Evolutionary conservation across 2,888 invertebrate genomes (phyloP).

Genomic region (Dryobota labecula): DNA sequence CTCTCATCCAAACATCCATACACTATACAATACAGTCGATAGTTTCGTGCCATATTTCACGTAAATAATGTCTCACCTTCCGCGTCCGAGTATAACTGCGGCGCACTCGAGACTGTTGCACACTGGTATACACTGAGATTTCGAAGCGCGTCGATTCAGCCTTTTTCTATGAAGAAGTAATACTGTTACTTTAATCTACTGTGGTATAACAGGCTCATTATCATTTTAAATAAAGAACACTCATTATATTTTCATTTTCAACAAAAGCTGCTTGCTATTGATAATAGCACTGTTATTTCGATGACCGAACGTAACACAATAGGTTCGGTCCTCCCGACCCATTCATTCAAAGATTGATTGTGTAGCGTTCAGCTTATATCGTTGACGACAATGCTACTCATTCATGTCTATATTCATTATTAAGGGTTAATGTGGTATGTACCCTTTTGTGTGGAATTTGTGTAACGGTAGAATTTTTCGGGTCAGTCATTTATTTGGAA

Average conservation of each 20-base stretch:
- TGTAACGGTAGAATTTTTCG: slow-evolving; percentile 23
- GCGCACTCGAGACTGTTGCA: no score
- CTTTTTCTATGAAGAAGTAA: no score
- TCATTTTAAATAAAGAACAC: slow-evolving; percentile 24
- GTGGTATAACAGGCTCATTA: neutral
- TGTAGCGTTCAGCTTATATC: slow-evolving; percentile 39
- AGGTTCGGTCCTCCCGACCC: slow-evolving; percentile 25
- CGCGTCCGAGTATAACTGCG: no score
- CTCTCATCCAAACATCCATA: no score
- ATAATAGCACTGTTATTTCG: slow-evolving; percentile 35
- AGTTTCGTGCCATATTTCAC: no score
- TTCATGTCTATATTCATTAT: slow-evolving; percentile 48
- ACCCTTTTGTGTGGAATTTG: slow-evolving; percentile 17
- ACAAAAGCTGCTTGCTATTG: slow-evolving; percentile 22
- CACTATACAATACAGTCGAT: no score
- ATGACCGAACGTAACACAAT: slow-evolving; percentile 50
- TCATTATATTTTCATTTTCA: slow-evolving; percentile 43
- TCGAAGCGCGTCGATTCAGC: no score
- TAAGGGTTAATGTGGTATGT: slow-evolving; percentile 17
- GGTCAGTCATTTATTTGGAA: slow-evolving; percentile 24
- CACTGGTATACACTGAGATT: no score
- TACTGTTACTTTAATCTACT: no score
- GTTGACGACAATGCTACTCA: slow-evolving; percentile 32
- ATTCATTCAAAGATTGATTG: slow-evolving; percentile 59
- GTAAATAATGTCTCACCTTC: no score